phyloP scores from a whole-genome alignment of 2,113 vertebrate species.

The Istiophorus platypterus region DNA sequence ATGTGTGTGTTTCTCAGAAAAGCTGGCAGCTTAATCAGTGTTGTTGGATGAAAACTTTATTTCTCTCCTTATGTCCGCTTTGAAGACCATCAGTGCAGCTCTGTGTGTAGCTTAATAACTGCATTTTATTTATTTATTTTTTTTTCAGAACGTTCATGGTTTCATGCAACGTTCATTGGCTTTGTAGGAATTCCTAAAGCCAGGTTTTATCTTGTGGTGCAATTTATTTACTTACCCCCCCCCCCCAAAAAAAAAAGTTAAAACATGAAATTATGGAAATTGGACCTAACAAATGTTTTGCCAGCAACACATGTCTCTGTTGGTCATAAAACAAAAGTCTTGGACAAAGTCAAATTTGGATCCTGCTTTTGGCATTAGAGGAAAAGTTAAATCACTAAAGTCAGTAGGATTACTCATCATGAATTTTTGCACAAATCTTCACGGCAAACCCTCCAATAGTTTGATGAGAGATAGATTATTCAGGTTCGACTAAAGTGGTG shows the following conservation, averaged over 20 bases:
- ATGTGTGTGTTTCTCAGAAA: constrained; percentile 14
- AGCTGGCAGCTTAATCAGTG: constrained; percentile 8
- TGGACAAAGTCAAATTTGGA: neutral
- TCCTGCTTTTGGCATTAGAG: neutral
- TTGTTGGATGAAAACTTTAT: constrained; percentile 4
- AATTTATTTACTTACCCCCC: neutral
- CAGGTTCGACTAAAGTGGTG: neutral
- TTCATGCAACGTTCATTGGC: too few relatives aligned
- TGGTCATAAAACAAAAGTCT: neutral
- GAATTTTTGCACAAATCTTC: too few relatives aligned
- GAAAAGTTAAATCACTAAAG: neutral
- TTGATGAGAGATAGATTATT: neutral
- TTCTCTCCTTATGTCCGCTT: neutral
- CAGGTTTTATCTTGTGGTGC: neutral
- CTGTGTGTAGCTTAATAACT: neutral
- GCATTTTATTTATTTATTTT: too few relatives aligned
- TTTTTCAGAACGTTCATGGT: neutral
- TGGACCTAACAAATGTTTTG: neutral
- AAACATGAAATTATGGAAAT: neutral
- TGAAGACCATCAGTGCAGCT: neutral
- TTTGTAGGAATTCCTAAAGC: neutral
- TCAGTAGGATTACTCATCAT: neutral
- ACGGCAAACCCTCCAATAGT: neutral
- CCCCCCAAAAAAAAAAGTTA: too few relatives aligned
- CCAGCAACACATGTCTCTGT: neutral